These are phyloP conservation scores for Caenorhabditis zanzibari DNA, from an alignment of 2,888 invertebrate genomes.

Conservation along the genomic window DNA sequence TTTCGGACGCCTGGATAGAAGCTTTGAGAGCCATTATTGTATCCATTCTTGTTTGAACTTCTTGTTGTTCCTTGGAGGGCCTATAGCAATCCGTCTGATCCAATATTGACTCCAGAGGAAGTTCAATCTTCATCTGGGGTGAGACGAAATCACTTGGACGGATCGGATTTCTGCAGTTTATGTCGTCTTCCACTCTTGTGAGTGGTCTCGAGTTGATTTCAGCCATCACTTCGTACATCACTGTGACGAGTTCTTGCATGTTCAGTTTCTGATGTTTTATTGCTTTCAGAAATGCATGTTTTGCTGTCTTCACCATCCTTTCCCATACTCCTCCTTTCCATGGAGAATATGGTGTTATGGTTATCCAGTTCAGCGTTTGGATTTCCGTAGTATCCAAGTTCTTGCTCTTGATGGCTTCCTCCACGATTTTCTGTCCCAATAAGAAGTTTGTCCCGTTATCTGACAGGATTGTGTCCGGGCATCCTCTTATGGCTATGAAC, in stretches of 20 bases:
- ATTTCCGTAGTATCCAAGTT: background rate
- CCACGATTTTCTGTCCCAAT: constrained; percentile 77
- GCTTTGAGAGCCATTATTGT: constrained; percentile 2
- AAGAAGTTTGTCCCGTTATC: constrained; percentile 83
- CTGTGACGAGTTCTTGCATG: constrained; percentile 79
- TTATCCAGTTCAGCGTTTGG: constrained; percentile 77
- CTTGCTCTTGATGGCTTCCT: too few species aligned
- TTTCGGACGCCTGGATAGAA: background rate
- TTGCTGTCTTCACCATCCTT: constrained; percentile 83
- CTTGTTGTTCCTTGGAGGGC: background rate
- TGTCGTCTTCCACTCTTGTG: constrained; percentile 79
- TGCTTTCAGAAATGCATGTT: constrained; percentile 82
- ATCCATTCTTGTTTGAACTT: background rate
- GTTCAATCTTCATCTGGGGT: background rate
- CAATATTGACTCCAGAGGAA: background rate
- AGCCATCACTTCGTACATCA: constrained; percentile 80
- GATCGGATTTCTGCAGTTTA: constrained; percentile 29
- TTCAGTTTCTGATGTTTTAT: constrained; percentile 84
- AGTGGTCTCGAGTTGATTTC: constrained; percentile 83
- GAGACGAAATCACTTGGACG: constrained; percentile 66
- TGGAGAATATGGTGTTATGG: constrained; percentile 84
- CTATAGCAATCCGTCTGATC: background rate
- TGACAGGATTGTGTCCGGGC: constrained; percentile 67
- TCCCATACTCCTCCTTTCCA: constrained; percentile 85
- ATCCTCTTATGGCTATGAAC: constrained; percentile 59